Base-by-base conservation (phyloP, 2,797 vertebrate genomes). In the Liparis tanakae region DNA sequence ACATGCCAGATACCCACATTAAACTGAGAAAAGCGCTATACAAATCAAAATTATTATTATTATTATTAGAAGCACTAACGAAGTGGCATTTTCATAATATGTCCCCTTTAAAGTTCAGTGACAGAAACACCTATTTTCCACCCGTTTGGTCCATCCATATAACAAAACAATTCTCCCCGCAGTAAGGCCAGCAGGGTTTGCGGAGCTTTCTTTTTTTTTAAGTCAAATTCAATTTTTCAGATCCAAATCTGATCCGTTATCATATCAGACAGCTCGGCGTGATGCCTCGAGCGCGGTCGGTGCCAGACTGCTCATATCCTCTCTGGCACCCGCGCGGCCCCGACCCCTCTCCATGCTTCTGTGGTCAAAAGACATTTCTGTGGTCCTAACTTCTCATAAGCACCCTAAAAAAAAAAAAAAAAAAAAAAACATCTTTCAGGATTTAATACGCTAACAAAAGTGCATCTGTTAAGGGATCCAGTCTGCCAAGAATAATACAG, bases 201-300 rank as follows among this genome's bases (percentile, higher is more conserved):
- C 61, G 48, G 56, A 60, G 76, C 41, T 41, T 18, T 8, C 34
- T 64, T 83, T 30, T 22, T 22, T 46, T 43, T 65, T 63, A 30
- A 30, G 61, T 83, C 50, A 57, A 80, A 79, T 76, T 81, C 43
- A 72, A 50, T 84, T 80, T 80, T 72, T 71, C 51, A 41, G 57
- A 37, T 70, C 61, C 57, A 81, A 68, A 85, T 84, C 74, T 78
- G 74, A 85, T 82, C 67, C 39, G 68, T 75, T 88, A 80, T 83
- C 85, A 76, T 70, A 30, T 61, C 63, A 77, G 75, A 73, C 74
- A 72, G 74, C 70, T 64, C 59, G 43, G 58, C 58, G 25, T 74
- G 82, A 72, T 13, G 78, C 78, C 59, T 65, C 57, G 57, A 83
- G 75, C 71, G n/a, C 67, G 76, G 60, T 58, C 72, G 51, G 64